These are phyloP conservation scores for Lepidocyrtoides sp. DNA, from an alignment of 2,888 invertebrate genomes.

Conservation along the genomic window DNA sequence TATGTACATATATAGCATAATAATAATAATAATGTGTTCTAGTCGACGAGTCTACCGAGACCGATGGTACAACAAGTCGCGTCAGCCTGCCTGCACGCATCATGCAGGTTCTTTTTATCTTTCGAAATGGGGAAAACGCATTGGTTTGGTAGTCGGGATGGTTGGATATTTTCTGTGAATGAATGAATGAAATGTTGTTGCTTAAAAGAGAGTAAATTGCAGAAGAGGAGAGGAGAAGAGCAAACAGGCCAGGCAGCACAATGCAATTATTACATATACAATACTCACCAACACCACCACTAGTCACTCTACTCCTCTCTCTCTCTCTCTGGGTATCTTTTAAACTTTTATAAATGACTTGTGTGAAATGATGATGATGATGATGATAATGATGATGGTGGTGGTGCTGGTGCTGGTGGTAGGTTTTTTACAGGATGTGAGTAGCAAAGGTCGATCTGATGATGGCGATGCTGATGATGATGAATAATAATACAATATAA, in stretches of 20 bases:
- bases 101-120: slow-evolving; percentile 56
- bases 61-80: slow-evolving; percentile 42
- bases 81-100: slow-evolving; percentile 59
- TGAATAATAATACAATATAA: background rate
- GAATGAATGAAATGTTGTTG: slow-evolving; percentile 72
- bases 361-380: background rate
- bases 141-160: background rate
- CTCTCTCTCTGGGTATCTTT: background rate
- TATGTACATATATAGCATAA: background rate
- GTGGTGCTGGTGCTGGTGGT: slow-evolving; percentile 31
- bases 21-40: background rate
- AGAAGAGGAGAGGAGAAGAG: background rate
- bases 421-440: slow-evolving; percentile 76
- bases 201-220: slow-evolving; percentile 30
- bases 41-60: slow-evolving; percentile 59
- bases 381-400: background rate
- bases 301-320: no score
- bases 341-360: no score
- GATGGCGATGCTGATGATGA: slow-evolving; percentile 30
- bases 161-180: slow-evolving; percentile 66
- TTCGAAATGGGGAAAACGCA: slow-evolving; percentile 59
- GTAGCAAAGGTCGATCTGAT: slow-evolving; percentile 59
- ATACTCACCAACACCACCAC: no score
- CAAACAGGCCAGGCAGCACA: background rate
- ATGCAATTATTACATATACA: background rate